phyloP scores from a whole-genome alignment of 2,113 vertebrate genomes.

The Seriola quinqueradiata region DNA sequence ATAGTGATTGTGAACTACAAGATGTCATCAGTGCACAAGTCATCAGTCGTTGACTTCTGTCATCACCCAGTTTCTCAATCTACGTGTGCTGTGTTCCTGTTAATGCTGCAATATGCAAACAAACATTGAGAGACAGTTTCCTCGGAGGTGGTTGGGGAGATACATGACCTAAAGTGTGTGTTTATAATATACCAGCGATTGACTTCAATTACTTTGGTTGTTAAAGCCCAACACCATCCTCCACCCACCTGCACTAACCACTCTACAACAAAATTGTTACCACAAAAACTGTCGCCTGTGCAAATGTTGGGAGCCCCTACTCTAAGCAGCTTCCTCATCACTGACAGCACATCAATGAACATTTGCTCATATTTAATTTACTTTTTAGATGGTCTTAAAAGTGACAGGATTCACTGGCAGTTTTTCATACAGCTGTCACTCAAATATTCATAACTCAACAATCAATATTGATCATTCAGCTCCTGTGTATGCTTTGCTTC shows the following conservation, averaged over 20 bases:
- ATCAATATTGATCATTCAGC: conserved; percentile 38
- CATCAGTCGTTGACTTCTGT: too few species aligned
- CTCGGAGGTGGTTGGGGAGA: too few species aligned
- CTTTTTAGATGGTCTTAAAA: background rate
- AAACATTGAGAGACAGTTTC: too few species aligned
- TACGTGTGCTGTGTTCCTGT: too few species aligned
- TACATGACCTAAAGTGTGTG: too few species aligned
- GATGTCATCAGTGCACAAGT: too few species aligned
- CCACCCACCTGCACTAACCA: background rate
- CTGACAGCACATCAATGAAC: background rate
- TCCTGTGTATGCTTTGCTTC: background rate
- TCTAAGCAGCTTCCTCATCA: conserved; percentile 13
- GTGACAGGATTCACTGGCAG: conserved; percentile 14
- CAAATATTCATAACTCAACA: conserved; percentile 17
- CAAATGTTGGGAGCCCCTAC: background rate
- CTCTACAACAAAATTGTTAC: background rate
- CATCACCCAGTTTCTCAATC: too few species aligned
- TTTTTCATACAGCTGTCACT: conserved; percentile 12
- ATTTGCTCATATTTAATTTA: conserved; percentile 2
- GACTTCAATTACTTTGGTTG: too few species aligned
- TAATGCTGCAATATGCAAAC: too few species aligned
- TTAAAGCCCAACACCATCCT: too few species aligned
- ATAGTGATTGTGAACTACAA: too few species aligned
- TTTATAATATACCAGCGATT: too few species aligned
- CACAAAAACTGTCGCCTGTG: background rate